Conservation (phyloP, 1,140 invertebrate species). For the Nasonia longicornis region DNA sequence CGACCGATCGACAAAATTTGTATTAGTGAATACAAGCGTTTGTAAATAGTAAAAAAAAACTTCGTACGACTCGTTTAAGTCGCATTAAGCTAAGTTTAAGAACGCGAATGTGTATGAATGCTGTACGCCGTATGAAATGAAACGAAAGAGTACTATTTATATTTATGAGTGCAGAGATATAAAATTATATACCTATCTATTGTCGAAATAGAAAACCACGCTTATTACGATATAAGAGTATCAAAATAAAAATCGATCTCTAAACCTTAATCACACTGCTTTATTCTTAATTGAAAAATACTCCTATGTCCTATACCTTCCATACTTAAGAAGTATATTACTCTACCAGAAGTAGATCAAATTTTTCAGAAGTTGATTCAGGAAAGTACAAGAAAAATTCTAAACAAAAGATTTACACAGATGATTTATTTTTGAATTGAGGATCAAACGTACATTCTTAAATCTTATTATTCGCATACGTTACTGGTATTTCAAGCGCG, state of each 20-base stretch:
- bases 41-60: constrained; percentile 18
- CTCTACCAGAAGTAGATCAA: too few species aligned
- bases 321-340: too few species aligned
- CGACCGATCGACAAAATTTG: constrained; percentile 6
- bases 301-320: neutral
- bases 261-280: constrained; percentile 45
- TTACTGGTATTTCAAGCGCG: too few species aligned
- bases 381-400: too few species aligned
- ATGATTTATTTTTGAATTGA: too few species aligned
- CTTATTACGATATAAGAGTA: constrained; percentile 66
- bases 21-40: constrained; percentile 23
- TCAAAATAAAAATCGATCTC: constrained; percentile 70
- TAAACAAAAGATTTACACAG: too few species aligned
- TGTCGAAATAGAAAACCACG: constrained; percentile 66
- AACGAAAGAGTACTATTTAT: constrained; percentile 63
- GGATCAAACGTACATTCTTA: too few species aligned
- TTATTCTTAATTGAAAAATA: constrained; percentile 28
- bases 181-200: constrained; percentile 65
- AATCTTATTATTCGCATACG: too few species aligned
- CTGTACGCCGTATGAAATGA: constrained; percentile 50
- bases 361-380: too few species aligned
- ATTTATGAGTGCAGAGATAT: constrained; percentile 62
- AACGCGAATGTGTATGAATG: constrained; percentile 48
- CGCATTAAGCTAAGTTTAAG: constrained; percentile 50
- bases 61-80: constrained; percentile 40